Percentiles rank a stretch among this genome's conserved stretches.
Conservation (phyloP, 2,113 vertebrate species). For the Xenotilapia flavipinnis region DNA sequence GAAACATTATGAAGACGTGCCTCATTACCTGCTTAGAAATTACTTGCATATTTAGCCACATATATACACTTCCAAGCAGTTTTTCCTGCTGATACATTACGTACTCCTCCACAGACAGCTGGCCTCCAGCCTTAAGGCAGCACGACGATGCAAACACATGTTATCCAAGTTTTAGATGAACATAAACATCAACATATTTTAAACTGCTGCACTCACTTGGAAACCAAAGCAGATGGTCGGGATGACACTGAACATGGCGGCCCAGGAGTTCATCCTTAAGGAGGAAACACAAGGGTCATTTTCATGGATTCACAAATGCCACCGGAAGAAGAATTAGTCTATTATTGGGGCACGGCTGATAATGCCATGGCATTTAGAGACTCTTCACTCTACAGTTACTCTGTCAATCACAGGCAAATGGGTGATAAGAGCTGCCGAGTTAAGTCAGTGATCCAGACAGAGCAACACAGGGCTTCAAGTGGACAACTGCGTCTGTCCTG, state of each 20-base stretch:
- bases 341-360: not conserved
- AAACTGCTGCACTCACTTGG: slow-evolving; percentile 74
- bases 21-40: not conserved
- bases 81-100: not conserved
- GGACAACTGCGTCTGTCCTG: not conserved
- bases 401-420: not conserved
- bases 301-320: not conserved
- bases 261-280: slow-evolving; percentile 77
- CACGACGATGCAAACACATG: not conserved
- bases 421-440: not conserved
- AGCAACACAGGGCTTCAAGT: not conserved
- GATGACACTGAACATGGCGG: slow-evolving; percentile 81
- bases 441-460: not conserved
- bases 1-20: not conserved
- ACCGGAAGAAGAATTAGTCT: not conserved
- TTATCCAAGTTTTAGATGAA: not conserved
- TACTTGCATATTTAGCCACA: not conserved
- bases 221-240: slow-evolving; percentile 96
- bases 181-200: not conserved
- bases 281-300: not conserved
- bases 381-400: not conserved
- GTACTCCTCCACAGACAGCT: not conserved
- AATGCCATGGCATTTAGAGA: slow-evolving; percentile 18
- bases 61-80: not conserved
- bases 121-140: not conserved